These are phyloP conservation scores for Callinectes sapidus DNA, from an alignment of 2,888 invertebrate genomes.

Conservation along the genomic window DNA sequence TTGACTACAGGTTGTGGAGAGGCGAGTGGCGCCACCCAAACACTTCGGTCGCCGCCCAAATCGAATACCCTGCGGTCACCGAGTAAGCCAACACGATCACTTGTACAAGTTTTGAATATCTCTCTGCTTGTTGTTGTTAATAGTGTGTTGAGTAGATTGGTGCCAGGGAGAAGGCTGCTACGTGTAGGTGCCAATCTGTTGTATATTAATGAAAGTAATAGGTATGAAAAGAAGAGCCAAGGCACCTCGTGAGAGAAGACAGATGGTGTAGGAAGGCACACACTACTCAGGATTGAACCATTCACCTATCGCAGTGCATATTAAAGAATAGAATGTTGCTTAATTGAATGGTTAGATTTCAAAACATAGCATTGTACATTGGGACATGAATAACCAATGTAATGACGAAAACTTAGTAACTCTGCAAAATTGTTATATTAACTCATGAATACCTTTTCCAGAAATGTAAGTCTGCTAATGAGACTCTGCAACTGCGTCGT, in stretches of 20 bases:
- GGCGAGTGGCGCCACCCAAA: slow-evolving; percentile 43
- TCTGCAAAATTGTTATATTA: background rate
- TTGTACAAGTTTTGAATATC: too few species aligned
- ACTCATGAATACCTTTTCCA: background rate
- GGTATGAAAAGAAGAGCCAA: too few species aligned
- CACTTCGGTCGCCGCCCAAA: background rate
- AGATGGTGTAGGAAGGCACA: too few species aligned
- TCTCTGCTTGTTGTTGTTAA: too few species aligned
- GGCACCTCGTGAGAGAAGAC: too few species aligned
- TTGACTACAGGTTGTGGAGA: slow-evolving; percentile 57
- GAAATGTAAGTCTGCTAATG: slow-evolving; percentile 45
- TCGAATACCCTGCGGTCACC: background rate
- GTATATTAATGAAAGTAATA: too few species aligned
- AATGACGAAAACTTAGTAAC: background rate
- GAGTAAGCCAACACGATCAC: background rate
- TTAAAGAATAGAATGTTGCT: background rate
- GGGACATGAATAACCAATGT: background rate
- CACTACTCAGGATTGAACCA: background rate
- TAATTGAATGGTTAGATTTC: background rate
- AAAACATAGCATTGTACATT: background rate
- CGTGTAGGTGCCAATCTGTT: too few species aligned
- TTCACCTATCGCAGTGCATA: background rate
- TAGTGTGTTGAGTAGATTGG: too few species aligned
- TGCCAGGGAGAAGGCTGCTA: too few species aligned
- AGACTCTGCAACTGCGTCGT: slow-evolving; percentile 53